These are phyloP conservation scores for Chaetogeoica ovagalla DNA, from an alignment of 2,888 invertebrate genomes.

Conservation along the genomic window DNA sequence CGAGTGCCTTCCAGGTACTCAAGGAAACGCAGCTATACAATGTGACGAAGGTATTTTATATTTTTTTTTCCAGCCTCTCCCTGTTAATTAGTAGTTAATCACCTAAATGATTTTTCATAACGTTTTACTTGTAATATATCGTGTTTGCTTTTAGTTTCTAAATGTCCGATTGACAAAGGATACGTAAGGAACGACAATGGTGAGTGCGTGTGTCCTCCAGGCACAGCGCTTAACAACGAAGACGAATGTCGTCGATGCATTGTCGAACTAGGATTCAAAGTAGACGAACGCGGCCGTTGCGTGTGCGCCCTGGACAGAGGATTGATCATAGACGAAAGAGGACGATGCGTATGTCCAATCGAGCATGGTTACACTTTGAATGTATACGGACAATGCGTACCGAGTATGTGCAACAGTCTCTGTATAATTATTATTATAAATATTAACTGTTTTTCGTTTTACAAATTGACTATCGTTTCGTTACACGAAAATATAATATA, in stretches of 20 bases:
- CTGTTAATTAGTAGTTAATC: too few relatives aligned
- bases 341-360: constrained; percentile 75
- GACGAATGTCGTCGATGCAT: constrained; percentile 79
- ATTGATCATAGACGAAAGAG: constrained; percentile 74
- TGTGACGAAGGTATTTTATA: constrained; percentile 72
- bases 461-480: too few relatives aligned
- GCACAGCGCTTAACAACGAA: constrained; percentile 73
- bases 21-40: constrained; percentile 82
- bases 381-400: constrained; percentile 66
- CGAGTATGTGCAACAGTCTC: constrained; percentile 57
- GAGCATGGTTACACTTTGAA: constrained; percentile 71
- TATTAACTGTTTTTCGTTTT: too few relatives aligned
- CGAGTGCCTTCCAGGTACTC: constrained; percentile 81
- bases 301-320: constrained; percentile 80
- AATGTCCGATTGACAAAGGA: constrained; percentile 71
- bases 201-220: constrained; percentile 75
- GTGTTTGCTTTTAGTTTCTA: constrained; percentile 61
- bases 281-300: constrained; percentile 78
- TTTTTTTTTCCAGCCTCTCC: too few relatives aligned
- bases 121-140: constrained; percentile 8
- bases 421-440: too few relatives aligned
- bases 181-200: constrained; percentile 69
- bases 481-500: neutral
- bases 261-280: constrained; percentile 71
- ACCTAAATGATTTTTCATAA: too few relatives aligned